Conservation (phyloP, 2,113 vertebrate genomes). For the Phodopus roborovskii region DNA sequence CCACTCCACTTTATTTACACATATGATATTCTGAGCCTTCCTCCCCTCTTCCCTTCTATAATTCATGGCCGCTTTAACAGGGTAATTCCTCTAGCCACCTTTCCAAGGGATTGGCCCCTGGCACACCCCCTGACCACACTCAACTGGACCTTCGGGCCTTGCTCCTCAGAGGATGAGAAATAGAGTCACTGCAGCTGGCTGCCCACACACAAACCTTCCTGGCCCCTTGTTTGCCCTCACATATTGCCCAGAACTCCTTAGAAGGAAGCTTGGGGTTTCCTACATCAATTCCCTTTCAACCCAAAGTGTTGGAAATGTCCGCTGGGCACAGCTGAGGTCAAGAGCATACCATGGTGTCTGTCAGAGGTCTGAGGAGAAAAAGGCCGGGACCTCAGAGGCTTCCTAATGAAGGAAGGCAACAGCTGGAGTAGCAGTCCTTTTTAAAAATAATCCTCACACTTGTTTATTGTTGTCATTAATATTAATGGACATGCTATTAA, state of each 20-base stretch:
- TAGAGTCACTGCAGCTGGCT: background rate
- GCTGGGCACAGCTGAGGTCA: conserved; percentile 38
- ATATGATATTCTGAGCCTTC: conserved; percentile 79
- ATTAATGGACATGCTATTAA: conserved; percentile 80
- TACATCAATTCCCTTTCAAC: background rate
- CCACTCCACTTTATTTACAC: conserved; percentile 84
- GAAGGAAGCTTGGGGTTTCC: background rate
- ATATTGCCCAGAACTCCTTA: background rate
- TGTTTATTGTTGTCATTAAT: conserved; percentile 84
- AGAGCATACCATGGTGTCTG: background rate
- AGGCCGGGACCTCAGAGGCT: background rate
- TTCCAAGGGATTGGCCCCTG: conserved; percentile 75
- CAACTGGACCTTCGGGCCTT: conserved; percentile 39
- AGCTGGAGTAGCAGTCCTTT: background rate
- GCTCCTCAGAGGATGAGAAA: conserved; percentile 17
- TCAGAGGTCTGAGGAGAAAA: conserved; percentile 50
- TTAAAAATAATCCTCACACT: conserved; percentile 79
- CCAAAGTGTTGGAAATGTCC: background rate
- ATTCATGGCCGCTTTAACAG: conserved; percentile 84
- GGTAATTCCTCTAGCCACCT: conserved; percentile 81
- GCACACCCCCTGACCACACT: conserved; percentile 47
- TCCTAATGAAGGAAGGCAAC: conserved; percentile 67
- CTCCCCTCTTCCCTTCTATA: conserved; percentile 75
- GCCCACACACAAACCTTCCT: conserved; percentile 15
- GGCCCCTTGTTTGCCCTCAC: background rate